A percentile compares a stretch with the other conserved stretches of the same genome.
phyloP scores from a whole-genome alignment of 2,113 vertebrate genomes.

The Ivindomyrus marchei region DNA sequence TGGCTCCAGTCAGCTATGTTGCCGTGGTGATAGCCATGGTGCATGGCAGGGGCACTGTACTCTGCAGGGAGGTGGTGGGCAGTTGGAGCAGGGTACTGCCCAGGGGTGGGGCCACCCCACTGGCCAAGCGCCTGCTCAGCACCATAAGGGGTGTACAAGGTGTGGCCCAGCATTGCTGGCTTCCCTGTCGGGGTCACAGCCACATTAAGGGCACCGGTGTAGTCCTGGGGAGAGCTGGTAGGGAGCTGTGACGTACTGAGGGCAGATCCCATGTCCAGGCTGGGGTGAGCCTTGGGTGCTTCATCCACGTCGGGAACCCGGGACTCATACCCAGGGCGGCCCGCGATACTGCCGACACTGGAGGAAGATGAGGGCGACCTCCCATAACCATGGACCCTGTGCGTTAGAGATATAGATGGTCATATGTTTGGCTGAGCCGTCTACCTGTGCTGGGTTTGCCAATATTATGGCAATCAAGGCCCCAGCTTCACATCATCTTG shows the following conservation, averaged over 20 bases:
- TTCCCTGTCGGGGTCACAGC: constrained; percentile 60
- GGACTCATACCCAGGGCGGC: constrained; percentile 51
- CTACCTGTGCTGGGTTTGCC: neutral
- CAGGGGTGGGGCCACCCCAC: constrained; percentile 65
- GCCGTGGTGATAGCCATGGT: constrained; percentile 67
- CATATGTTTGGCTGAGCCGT: neutral
- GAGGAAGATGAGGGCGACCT: constrained; percentile 56
- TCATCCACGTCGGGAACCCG: constrained; percentile 62
- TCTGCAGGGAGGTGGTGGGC: constrained; percentile 68
- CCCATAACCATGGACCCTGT: constrained; percentile 47
- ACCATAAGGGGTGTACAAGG: constrained; percentile 66
- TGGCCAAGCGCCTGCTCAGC: constrained; percentile 67
- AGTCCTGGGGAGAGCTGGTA: constrained; percentile 61
- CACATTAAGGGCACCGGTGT: constrained; percentile 66
- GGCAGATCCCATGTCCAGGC: constrained; percentile 41
- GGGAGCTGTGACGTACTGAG: constrained; percentile 48
- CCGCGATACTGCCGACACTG: constrained; percentile 45
- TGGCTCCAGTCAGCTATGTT: constrained; percentile 80
- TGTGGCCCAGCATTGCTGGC: constrained; percentile 58
- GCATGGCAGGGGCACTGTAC: constrained; percentile 64
- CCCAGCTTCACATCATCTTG: neutral
- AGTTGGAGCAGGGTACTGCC: constrained; percentile 65
- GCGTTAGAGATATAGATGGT: neutral
- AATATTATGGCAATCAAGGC: neutral
- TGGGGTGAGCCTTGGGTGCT: constrained; percentile 40